Evolutionary conservation across 2,797 vertebrate species (phyloP), one percentile per base, ranked within the genome.

Genomic region (Harpagifer antarcticus): DNA sequence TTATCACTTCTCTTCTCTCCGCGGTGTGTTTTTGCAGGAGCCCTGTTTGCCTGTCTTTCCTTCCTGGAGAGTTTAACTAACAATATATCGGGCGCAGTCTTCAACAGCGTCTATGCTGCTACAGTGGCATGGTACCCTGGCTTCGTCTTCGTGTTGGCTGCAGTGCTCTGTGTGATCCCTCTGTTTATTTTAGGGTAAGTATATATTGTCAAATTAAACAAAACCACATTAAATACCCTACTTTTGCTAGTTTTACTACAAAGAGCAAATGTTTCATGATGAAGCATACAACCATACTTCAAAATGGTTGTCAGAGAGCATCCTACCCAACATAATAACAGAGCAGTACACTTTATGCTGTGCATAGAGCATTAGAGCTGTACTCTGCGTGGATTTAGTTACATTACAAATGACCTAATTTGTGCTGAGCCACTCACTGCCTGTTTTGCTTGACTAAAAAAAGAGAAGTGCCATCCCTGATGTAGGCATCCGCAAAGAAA

Each of bases 41-140:
- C 96, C 19, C 88, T 99, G 71, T 99, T 99, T 86, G 98, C 97
- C 54, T 97, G 94, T 56, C 91, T 99, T 68, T 96, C 97, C 74
- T 96, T 96, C 75, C 72, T 96, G 83, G 97, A 99, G 81, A 96
- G 91, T 63, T 82, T 99, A 68, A 94, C 92, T 0, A 84, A 37
- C 79, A 95, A 90, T 3, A 17, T 91, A 20, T 86, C 96, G 0
- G 0, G 56, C 5, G 90, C 92, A 3, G 54, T 94, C 45, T 99
- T 97, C 88, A 97, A 87, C 70, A 95, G 92, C 70, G 62, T 98
- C 60, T 99, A 99, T 59, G 95, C 96, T 11, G 89, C 84, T 49
- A 99, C 97, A 0, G 96, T 99, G 33, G 77, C 85, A 0, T 97
- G 97, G 97, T 96, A 79, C 77, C 94, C 96, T 3, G 97, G 97